Evolutionary conservation across 2,888 invertebrate species (phyloP).

Genomic region (Spodoptera picta): DNA sequence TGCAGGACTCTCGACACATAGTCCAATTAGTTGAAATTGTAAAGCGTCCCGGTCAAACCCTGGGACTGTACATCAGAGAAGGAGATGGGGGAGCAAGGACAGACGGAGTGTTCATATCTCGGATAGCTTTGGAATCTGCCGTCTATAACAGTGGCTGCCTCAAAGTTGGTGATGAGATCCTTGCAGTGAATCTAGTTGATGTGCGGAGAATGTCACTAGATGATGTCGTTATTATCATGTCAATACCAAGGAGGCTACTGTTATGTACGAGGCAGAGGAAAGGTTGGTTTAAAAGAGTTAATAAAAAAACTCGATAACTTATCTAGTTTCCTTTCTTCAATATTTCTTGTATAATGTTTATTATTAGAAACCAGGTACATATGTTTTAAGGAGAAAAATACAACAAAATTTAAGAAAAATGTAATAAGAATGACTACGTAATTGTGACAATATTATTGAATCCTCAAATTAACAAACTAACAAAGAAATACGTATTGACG

Average conservation of each 20-base stretch:
- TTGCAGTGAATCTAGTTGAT: slow-evolving; percentile 99
- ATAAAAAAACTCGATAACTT: too few relatives aligned
- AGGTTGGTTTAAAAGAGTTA: slow-evolving; percentile 75
- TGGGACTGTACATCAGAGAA: slow-evolving; percentile 99
- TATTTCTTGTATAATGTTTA: too few relatives aligned
- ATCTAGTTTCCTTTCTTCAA: too few relatives aligned
- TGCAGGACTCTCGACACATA: slow-evolving; percentile 92
- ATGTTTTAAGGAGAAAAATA: too few relatives aligned
- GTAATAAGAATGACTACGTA: too few relatives aligned
- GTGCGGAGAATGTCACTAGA: slow-evolving; percentile 99
- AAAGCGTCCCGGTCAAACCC: slow-evolving; percentile 99
- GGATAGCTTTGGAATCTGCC: slow-evolving; percentile 96
- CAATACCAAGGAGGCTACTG: slow-evolving; percentile 98
- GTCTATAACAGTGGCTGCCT: slow-evolving; percentile 99
- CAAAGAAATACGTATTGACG: too few relatives aligned
- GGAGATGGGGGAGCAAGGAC: slow-evolving; percentile 99
- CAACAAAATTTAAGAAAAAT: too few relatives aligned
- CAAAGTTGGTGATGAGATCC: slow-evolving; percentile 99
- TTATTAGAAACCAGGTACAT: too few relatives aligned
- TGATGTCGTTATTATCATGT: slow-evolving; percentile 99
- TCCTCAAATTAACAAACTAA: too few relatives aligned
- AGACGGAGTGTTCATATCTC: slow-evolving; percentile 99
- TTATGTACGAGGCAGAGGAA: slow-evolving; percentile 96
- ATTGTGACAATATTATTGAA: too few relatives aligned
- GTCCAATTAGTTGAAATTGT: slow-evolving; percentile 99